Base-by-base conservation (phyloP, 2,888 invertebrate genomes). In the Pherbina coryleti region DNA sequence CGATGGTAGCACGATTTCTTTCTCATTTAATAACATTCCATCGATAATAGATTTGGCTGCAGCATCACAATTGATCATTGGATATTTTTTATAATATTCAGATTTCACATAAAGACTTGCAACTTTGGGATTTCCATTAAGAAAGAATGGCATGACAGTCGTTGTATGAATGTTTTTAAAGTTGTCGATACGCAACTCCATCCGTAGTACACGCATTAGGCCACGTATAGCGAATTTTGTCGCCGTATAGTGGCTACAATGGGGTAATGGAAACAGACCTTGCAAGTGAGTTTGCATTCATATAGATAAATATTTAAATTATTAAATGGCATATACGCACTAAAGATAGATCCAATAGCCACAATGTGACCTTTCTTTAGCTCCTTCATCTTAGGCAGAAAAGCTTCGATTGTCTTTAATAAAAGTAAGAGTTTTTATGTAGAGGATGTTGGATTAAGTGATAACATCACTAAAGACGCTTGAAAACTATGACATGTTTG, bases 321-420 rank as follows among this genome's bases (percentile, higher is more conserved):
- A n/a, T 22, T 37, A 19, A 25, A 22, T 7, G 9, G 28, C 60
- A 34, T 14, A 44, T 9, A 57, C 80, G 76, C 82, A 83, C 89
- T 84, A 3, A 85, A 81, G 0, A 85, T 28, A 0, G 90, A 90
- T 2, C 85, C 84, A 8, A 90, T 87, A 3, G 87, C 87, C 0
- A 90, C 87, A 53, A 91, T 85, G 77, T 89, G 87, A 0, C 90
- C 90, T 4, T 82, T 82, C 19, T 84, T 83, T 11, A 85, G 75
- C 28, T 85, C 77, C 17, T 88, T 85, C 90, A 91, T 91, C 9
- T 81, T 84, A 0, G 88, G 86, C 55, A 91, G 76, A 79, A 90
- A 90, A 1, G 86, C 82, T 17, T 85, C 81, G 14, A 88, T 83
- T 5, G 87, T 89, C 90, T 90, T 76, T 19, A 44, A 69, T 37